These are phyloP conservation scores for Passer montanus DNA, from an alignment of 2,113 vertebrate species.

Conservation along the genomic window DNA sequence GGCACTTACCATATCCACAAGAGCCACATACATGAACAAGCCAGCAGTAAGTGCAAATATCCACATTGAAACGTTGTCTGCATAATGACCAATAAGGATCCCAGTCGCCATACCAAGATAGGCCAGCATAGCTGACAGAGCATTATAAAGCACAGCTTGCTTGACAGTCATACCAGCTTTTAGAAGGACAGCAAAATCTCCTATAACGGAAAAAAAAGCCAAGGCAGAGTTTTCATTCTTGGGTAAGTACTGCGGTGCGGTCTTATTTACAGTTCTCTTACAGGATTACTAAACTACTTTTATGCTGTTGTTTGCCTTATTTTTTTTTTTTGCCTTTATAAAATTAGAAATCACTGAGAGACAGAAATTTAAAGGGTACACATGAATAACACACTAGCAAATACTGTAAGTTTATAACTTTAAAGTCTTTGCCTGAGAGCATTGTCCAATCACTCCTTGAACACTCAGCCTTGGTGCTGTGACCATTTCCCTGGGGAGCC, in stretches of 20 bases:
- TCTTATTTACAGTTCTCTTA: not conserved
- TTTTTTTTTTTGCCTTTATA: not conserved
- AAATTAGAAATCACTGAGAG: not conserved
- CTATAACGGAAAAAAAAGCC: conserved; percentile 50
- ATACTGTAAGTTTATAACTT: not conserved
- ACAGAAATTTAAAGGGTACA: not conserved
- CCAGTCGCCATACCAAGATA: conserved; percentile 92
- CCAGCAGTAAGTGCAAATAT: conserved; percentile 97
- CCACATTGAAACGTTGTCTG: conserved; percentile 95
- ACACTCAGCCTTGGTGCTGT: not conserved
- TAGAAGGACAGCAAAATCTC: conserved; percentile 94
- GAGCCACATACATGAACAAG: conserved; percentile 96
- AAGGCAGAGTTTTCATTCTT: not conserved
- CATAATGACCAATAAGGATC: conserved; percentile 94
- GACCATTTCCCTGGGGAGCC: not conserved
- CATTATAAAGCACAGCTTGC: conserved; percentile 93
- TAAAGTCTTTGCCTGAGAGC: not conserved
- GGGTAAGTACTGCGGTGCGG: not conserved
- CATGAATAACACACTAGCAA: not conserved
- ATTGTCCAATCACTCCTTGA: not conserved
- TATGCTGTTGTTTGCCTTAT: rapidly evolving
- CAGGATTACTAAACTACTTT: not conserved
- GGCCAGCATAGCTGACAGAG: conserved; percentile 92
- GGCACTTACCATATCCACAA: conserved; percentile 96
- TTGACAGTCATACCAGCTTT: conserved; percentile 97